Conservation (phyloP, 2,797 vertebrate species). For the Notolepis coatsorum region DNA sequence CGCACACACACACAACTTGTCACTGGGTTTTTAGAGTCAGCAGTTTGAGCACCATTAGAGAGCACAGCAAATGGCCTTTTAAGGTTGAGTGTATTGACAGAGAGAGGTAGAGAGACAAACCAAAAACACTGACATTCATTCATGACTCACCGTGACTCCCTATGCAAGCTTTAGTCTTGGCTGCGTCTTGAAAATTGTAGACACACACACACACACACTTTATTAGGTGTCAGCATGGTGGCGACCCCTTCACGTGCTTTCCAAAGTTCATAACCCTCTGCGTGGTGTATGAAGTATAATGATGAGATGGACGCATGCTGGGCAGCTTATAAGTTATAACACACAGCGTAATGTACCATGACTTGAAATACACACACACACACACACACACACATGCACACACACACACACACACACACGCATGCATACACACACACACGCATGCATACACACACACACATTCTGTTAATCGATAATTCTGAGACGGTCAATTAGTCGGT, state of each 20-base stretch:
- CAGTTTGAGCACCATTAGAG: constrained; percentile 75
- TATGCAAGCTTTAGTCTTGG: constrained; percentile 16
- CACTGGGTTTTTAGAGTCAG: constrained; percentile 50
- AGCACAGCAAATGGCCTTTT: constrained; percentile 74
- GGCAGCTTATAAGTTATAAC: neutral
- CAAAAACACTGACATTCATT: constrained; percentile 62
- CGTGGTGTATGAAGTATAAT: constrained; percentile 12
- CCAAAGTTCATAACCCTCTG: constrained; percentile 63
- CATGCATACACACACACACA: no score
- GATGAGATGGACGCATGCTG: constrained; percentile 12
- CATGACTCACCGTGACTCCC: constrained; percentile 41
- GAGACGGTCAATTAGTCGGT: no score
- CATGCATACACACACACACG: constrained; percentile 3
- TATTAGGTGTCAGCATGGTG: constrained; percentile 50
- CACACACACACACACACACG: constrained; percentile 2
- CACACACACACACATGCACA: neutral
- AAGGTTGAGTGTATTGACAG: constrained; percentile 82
- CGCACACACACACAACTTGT: constrained; percentile 24
- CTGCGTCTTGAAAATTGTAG: constrained; percentile 10
- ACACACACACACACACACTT: constrained; percentile 16
- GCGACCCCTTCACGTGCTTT: constrained; percentile 67
- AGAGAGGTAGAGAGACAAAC: constrained; percentile 65
- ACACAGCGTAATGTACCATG: constrained; percentile 3
- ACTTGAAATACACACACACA: neutral
- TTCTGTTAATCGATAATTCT: no score